phyloP scores from a whole-genome alignment of 2,888 invertebrate species.

The Girardia tigrina region DNA sequence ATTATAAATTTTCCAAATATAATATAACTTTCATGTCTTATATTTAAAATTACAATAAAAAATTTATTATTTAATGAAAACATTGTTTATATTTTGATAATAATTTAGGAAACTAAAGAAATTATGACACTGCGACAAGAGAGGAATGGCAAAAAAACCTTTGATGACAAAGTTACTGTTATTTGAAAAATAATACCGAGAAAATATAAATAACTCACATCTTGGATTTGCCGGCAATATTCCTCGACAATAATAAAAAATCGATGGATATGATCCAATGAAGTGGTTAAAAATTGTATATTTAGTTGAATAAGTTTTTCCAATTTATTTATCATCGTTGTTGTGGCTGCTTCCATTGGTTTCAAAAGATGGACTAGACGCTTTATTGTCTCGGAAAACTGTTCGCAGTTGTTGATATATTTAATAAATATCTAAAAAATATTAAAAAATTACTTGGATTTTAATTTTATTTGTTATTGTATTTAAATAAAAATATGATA shows the following conservation, averaged over 20 bases:
- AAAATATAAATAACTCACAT: background rate
- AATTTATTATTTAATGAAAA: too few relatives aligned
- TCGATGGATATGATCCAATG: background rate
- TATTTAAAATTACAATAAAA: too few relatives aligned
- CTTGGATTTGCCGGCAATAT: background rate
- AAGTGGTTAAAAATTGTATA: background rate
- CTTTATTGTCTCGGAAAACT: background rate
- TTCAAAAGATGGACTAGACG: background rate
- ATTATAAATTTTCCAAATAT: too few relatives aligned
- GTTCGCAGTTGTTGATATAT: background rate
- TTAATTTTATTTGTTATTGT: too few relatives aligned
- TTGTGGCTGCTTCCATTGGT: background rate
- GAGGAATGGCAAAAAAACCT: too few relatives aligned
- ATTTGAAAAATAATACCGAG: too few relatives aligned
- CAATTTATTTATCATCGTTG: background rate
- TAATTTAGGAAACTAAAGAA: too few relatives aligned
- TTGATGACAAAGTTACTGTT: background rate
- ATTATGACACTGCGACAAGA: too few relatives aligned
- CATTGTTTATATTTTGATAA: too few relatives aligned
- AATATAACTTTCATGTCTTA: too few relatives aligned
- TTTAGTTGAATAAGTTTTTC: background rate
- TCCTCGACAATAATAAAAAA: background rate
- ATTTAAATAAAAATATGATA: too few relatives aligned
- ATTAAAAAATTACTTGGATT: too few relatives aligned
- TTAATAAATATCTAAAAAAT: background rate